Evolutionary conservation across 35 echinoderm and acorn worm species (phyloP).

Genomic region (Apostichopus japonicus): DNA sequence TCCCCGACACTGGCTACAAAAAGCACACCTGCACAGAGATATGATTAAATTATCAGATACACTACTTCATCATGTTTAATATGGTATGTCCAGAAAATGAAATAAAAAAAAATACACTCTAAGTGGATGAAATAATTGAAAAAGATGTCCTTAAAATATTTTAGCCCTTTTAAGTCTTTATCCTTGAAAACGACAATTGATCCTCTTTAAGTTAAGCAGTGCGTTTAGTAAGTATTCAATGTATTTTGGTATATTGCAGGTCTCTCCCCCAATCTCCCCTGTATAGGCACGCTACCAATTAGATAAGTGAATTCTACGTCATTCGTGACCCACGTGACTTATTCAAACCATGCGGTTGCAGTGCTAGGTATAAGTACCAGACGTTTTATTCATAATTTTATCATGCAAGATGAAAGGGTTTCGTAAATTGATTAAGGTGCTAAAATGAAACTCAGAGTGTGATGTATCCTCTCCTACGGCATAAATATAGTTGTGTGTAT

Average conservation of each 20-base stretch:
- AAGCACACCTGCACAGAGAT: no score
- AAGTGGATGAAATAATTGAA: conserved; percentile 1
- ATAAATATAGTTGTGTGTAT: background rate
- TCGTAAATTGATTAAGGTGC: conserved; percentile 13
- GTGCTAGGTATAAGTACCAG: background rate
- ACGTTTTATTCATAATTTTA: background rate
- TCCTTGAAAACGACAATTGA: background rate
- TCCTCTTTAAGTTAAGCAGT: conserved; percentile 2
- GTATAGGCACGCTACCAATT: background rate
- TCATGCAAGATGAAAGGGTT: conserved; percentile 14
- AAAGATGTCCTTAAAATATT: background rate
- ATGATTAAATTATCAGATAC: no score
- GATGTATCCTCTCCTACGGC: background rate
- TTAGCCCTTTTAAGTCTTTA: background rate
- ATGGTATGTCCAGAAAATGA: background rate
- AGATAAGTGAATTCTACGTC: conserved; percentile 14
- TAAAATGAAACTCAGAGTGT: conserved; percentile 4
- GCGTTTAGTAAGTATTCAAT: background rate
- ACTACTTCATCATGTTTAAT: background rate
- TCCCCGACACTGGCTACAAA: no score
- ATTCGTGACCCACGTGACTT: background rate
- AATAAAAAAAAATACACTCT: background rate
- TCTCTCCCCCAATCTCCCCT: background rate
- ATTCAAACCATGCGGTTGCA: background rate
- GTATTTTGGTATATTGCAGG: background rate